These are phyloP conservation scores for Phytoseiulus persimilis DNA, from an alignment of 2,888 invertebrate species.

Conservation along the genomic window DNA sequence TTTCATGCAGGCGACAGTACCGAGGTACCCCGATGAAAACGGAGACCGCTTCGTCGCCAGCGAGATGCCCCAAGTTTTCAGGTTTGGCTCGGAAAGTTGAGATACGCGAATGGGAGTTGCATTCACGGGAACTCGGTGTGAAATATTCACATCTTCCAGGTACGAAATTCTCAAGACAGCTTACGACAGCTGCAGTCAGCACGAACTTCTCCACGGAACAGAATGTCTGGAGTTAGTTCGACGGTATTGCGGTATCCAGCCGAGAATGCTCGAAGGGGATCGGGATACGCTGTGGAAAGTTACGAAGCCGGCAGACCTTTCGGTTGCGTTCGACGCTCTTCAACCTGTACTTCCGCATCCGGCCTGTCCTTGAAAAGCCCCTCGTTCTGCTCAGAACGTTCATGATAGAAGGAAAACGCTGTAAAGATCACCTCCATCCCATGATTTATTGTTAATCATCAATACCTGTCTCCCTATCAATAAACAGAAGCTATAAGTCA, in stretches of 20 bases:
- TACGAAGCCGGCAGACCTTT: not conserved
- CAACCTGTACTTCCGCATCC: not conserved
- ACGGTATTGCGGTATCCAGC: not conserved
- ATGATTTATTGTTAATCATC: too few species aligned
- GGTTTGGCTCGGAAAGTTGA: not conserved
- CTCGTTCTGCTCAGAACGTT: too few species aligned
- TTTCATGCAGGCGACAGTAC: not conserved
- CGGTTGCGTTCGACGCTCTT: not conserved
- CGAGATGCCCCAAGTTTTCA: conserved; percentile 29
- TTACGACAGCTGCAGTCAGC: conserved; percentile 7
- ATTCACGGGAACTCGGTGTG: not conserved
- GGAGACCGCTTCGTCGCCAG: not conserved
- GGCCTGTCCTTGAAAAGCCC: not conserved
- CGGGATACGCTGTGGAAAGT: conserved; percentile 15
- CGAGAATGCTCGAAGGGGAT: conserved; percentile 13
- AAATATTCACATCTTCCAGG: not conserved
- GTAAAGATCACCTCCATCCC: too few species aligned
- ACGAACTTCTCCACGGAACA: conserved; percentile 14
- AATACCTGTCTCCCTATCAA: too few species aligned
- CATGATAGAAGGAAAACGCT: too few species aligned
- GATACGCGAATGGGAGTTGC: too few species aligned
- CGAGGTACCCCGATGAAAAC: not conserved
- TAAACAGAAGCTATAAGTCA: too few species aligned
- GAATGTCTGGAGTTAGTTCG: conserved; percentile 26
- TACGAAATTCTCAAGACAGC: conserved; percentile 10